phyloP scores from a whole-genome alignment of 2,113 vertebrate species.

The Clupea harengus region DNA sequence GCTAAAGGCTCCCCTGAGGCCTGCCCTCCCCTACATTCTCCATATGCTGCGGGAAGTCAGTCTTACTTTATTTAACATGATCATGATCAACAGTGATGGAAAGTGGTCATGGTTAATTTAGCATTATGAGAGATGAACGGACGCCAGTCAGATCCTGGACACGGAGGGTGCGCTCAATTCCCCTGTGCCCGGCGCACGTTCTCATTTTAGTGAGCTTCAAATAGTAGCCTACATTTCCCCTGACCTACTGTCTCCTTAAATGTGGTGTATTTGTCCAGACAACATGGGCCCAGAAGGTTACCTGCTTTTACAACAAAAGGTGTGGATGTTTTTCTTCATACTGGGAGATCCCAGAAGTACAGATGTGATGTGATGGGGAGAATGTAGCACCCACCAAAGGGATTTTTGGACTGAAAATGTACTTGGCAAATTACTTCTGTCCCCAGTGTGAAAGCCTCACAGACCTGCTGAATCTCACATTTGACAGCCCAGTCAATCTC shows the following conservation, averaged over 20 bases:
- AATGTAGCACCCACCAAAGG: neutral
- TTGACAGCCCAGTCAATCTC: neutral
- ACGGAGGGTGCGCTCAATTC: neutral
- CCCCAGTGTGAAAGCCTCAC: neutral
- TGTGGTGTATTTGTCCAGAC: conserved; percentile 3
- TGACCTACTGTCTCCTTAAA: neutral
- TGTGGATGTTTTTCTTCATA: neutral
- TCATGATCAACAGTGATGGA: neutral
- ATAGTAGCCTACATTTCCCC: conserved; percentile 11
- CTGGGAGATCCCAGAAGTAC: neutral
- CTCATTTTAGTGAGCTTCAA: neutral
- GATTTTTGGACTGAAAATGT: neutral
- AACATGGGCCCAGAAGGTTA: neutral
- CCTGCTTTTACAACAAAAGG: neutral
- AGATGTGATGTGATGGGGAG: neutral
- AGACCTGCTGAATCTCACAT: neutral
- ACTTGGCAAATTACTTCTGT: neutral
- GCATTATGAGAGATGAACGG: neutral
- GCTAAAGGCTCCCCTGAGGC: neutral
- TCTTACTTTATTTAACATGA: neutral
- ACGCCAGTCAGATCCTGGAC: neutral
- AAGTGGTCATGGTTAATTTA: neutral
- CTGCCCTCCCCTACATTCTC: neutral
- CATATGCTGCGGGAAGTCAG: conserved; percentile 7
- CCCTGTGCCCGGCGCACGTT: neutral